Conservation (phyloP, 1,140 invertebrate genomes). For the Zaprionus africanus region DNA sequence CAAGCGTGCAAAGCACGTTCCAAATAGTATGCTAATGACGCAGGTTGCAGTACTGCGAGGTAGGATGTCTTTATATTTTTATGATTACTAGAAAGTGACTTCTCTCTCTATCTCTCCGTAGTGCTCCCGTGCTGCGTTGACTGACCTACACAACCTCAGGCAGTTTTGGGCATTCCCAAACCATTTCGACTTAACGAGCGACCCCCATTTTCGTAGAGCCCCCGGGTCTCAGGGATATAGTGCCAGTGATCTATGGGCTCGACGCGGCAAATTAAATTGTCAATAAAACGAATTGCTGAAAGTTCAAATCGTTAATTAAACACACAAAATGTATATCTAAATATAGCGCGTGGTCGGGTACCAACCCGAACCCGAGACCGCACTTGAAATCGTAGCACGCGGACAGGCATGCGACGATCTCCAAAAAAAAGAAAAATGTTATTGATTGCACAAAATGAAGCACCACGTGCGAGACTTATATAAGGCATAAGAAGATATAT, state of each 20-base stretch:
- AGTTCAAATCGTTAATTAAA: constrained; percentile 25
- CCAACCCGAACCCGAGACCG: neutral
- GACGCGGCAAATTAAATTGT: constrained; percentile 3
- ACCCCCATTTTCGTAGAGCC: constrained; percentile 14
- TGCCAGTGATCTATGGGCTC: constrained; percentile 12
- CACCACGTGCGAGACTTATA: constrained; percentile 50
- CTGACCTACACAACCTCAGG: constrained; percentile 10
- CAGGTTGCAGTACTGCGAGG: neutral
- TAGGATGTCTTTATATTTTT: neutral
- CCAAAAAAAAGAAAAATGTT: constrained; percentile 25
- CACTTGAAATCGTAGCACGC: neutral
- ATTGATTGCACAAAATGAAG: constrained; percentile 55
- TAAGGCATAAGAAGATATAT: constrained; percentile 5
- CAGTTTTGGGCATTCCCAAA: neutral
- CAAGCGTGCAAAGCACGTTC: neutral
- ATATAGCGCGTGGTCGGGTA: neutral
- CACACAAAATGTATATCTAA: neutral
- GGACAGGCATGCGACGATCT: constrained; percentile 34
- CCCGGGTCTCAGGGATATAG: neutral
- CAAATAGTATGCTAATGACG: neutral
- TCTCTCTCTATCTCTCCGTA: neutral
- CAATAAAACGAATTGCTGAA: constrained; percentile 11
- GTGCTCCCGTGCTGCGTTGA: neutral
- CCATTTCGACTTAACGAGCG: neutral
- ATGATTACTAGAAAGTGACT: neutral